These are phyloP conservation scores for Ammodytes marinus DNA, from an alignment of 2,113 vertebrate genomes.

Conservation along the genomic window DNA sequence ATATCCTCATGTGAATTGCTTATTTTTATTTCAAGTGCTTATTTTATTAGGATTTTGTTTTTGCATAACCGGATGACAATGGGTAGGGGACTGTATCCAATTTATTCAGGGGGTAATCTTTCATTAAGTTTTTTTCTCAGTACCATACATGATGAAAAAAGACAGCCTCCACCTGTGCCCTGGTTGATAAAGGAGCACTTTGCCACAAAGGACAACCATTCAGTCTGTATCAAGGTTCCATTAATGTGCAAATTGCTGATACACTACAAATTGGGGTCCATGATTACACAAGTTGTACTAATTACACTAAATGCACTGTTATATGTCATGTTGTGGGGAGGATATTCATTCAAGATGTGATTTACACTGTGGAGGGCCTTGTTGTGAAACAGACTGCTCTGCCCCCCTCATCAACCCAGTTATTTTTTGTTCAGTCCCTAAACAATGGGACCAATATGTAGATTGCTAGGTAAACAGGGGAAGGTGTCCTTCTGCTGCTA, in stretches of 20 bases:
- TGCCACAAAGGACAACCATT: background rate
- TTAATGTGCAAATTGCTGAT: background rate
- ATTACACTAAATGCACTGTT: too few species aligned
- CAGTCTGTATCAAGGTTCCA: background rate
- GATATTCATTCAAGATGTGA: too few species aligned
- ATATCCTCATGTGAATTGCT: slow-evolving; percentile 51
- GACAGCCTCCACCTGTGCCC: background rate
- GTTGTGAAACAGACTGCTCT: background rate
- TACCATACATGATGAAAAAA: background rate
- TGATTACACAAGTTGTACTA: background rate
- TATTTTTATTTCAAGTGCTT: slow-evolving; percentile 47
- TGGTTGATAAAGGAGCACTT: background rate
- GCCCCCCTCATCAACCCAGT: background rate
- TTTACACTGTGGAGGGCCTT: background rate
- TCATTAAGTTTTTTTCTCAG: background rate
- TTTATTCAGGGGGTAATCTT: background rate
- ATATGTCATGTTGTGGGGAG: background rate
- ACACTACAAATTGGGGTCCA: background rate
- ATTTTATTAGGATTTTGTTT: slow-evolving; percentile 46
- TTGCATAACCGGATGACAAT: slow-evolving; percentile 23
- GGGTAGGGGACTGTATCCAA: background rate
- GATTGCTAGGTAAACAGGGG: slow-evolving; percentile 6
- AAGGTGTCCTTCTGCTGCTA: background rate
- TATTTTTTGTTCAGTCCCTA: background rate
- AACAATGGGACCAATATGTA: slow-evolving; percentile 15